Evolutionary conservation across 2,797 vertebrate genomes (phyloP).

Genomic region (Tauraco hartlaubi): DNA sequence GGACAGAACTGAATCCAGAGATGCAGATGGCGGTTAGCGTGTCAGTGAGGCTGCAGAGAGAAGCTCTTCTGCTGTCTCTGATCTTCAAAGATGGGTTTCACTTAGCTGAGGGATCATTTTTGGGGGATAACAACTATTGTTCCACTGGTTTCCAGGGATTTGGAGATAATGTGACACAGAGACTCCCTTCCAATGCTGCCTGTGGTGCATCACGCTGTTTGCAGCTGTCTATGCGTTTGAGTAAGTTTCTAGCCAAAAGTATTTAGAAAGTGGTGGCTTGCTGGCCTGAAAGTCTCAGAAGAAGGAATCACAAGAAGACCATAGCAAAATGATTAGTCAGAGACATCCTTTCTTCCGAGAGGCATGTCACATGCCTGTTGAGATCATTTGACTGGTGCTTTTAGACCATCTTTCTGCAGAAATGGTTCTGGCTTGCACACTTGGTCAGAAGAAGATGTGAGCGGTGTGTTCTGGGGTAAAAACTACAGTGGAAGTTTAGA

Average conservation of each 20-base stretch:
- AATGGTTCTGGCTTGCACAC: not conserved
- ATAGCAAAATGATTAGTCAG: not conserved
- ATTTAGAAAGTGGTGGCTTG: not conserved
- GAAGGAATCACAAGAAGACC: not conserved
- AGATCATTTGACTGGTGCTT: not conserved
- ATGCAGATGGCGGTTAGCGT: constrained; percentile 34
- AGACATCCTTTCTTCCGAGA: not conserved
- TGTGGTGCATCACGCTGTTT: not conserved
- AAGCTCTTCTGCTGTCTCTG: constrained; percentile 4
- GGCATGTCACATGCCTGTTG: not conserved
- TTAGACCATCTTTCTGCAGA: not conserved
- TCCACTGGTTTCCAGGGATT: not conserved
- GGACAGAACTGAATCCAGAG: not conserved
- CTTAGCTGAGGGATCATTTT: not conserved
- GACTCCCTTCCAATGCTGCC: not conserved
- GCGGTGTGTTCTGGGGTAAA: not conserved
- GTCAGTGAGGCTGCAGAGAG: not conserved
- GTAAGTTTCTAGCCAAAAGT: not conserved
- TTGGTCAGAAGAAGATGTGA: not conserved
- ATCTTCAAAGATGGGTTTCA: not conserved
- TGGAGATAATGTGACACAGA: not conserved
- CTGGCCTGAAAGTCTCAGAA: not conserved
- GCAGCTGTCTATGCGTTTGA: not conserved
- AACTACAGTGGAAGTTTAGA: not conserved
- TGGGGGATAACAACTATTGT: not conserved